Evolutionary conservation across 2,888 invertebrate genomes (phyloP), one percentile per base, ranked within the genome.

Genomic region (Antheraea yamamai): DNA sequence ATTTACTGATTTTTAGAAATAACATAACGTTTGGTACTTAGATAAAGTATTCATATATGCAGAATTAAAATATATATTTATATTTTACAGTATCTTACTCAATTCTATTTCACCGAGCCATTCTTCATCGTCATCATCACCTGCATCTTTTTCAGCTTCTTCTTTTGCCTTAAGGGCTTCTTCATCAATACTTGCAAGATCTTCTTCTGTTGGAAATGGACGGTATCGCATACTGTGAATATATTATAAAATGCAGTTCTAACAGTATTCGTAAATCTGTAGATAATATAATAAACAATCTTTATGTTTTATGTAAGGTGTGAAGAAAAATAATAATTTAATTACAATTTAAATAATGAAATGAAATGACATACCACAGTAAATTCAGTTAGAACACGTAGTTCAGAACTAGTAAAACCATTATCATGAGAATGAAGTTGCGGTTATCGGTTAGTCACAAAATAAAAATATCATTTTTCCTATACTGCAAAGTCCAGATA

Each of bases 31-130:
- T 23, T 1, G 61, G 2, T 61, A n/a, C 23, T 1, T 10, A n/a
- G 6, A 10, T 61, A 61, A 12, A n/a, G 10, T 23, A 61, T 12
- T 23, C 23, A 61, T 61, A 1, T 55, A 55, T 20, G 20, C 18
- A 18, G 47, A 12, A 47, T 10, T 47, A 47, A 47, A 10, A 18
- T 55, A 1, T 61, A 61, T 23, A 61, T 23, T 61, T 61, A 10
- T 61, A 61, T 26, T 30, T 30, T 18, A 66, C 30, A 30, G 2
- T 39, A 4, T 39, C 87, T 84, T 91, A 97, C 97, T 96, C 76
- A 97, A 92, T 82, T 96, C 95, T 81, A 97, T 90, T 87, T 97
- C 96, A 20, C 94, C 92, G 66, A 91, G 47, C 89, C 90, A 94
- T 55, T 85, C 92, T 77, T 88, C 96, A 95, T 82, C 92, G 84